Base-by-base conservation (phyloP, 1,140 invertebrate species). In the Drosophila suzukii region DNA sequence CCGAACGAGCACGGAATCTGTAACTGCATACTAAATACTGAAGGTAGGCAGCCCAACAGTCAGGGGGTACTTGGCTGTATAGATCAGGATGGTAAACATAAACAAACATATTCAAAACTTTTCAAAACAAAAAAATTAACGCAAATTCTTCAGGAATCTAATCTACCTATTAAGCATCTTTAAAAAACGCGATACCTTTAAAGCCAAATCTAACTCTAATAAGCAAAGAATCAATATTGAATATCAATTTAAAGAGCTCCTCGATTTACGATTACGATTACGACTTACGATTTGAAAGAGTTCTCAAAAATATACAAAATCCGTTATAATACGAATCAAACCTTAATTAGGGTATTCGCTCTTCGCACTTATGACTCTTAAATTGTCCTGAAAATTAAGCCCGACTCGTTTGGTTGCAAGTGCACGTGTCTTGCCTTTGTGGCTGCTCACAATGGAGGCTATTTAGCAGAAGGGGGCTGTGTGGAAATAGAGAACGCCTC, bases 21-120 rank as follows among this genome's bases (percentile, higher is more conserved):
- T 77, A 78, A 75, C 81, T 81, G 77, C 67, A 81, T 78, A 73
- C 82, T 75, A 85, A 85, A 78, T 68, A 74, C 81, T 72, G n/a
- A 50, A 44, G 50, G 17, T 54, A 39, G 39, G 10, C 27, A 34
- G 20, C 61, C 13, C 61, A 70, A 15, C 12, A 11, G 4, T 11
- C 20, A 1, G 2, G 12, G 6, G n/a, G 34, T 17, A n/a, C 20
- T 32, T 8, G 1, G 1, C 6, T 17, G 34, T n/a, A 5, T 13
- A 11, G 41, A 47, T 24, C 17, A 15, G 12, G 11, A 20, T 24
- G 4, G 10, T 27, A 1, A 15, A 4, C 12, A 1, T 1, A 8
- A 41, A 3, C 15, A 15, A 6, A 39, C 12, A 39, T 38, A 38
- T 3, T n/a, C n/a, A 5, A 13, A 13, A n/a, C n/a, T 41, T 3